phyloP scores from a whole-genome alignment of 2,113 vertebrate genomes.

The Hyla sarda region DNA sequence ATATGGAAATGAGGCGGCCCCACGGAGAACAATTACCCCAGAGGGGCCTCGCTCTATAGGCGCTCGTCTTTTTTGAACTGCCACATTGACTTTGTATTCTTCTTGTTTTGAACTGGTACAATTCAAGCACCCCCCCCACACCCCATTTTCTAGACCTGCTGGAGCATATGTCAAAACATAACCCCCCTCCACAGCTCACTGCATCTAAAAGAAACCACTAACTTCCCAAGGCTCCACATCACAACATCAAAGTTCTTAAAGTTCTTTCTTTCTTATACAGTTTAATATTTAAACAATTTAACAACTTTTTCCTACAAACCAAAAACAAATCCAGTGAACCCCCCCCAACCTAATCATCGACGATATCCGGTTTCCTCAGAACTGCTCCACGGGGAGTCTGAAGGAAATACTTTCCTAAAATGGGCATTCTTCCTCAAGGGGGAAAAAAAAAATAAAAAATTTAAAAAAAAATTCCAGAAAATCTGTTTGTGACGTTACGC shows the following conservation, averaged over 20 bases:
- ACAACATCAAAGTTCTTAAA: too few relatives aligned
- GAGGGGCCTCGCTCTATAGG: constrained; percentile 39
- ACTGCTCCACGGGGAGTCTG: background rate
- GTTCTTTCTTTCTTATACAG: background rate
- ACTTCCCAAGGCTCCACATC: background rate
- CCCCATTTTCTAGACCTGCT: constrained; percentile 2
- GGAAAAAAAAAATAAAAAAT: too few relatives aligned
- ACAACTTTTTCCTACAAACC: background rate
- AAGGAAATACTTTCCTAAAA: background rate
- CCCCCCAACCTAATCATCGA: background rate
- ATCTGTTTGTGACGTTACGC: constrained; percentile 26
- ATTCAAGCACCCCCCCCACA: too few relatives aligned
- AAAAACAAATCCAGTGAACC: background rate
- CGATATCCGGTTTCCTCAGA: background rate
- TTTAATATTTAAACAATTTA: background rate
- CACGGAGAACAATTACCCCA: constrained; percentile 24
- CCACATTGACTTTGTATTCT: constrained; percentile 31
- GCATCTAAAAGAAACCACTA: background rate
- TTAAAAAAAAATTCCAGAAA: constrained; percentile 11
- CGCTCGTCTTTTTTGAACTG: constrained; percentile 36
- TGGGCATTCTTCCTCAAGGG: background rate
- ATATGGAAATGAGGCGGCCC: constrained; percentile 30
- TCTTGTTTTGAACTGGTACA: constrained; percentile 12
- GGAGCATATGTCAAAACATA: constrained; percentile 28
- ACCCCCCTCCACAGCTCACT: background rate